Base-by-base conservation (phyloP, 92 coral and sea anemone species). In the Phenganax stokvisi region DNA sequence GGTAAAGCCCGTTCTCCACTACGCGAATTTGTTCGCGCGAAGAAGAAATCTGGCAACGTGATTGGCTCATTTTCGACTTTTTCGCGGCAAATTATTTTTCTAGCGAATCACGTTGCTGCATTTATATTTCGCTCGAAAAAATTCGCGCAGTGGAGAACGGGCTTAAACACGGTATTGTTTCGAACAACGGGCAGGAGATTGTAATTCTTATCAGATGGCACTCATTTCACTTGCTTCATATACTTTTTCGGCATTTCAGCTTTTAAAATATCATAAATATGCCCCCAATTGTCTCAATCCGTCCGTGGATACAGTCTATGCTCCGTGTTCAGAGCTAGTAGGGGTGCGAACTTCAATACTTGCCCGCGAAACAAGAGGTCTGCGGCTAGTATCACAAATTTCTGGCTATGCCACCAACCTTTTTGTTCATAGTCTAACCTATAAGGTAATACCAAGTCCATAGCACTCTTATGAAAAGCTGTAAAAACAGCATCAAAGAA, bases 391-490 rank as follows among this genome's bases (percentile, higher is more conserved):
- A 93, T 93, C 58, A 93, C 87, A 58, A 91, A 93, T 81, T 91
- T 93, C 71, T 93, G 97, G 64, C 97, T 93, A 10, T 93, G 93
- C 97, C 97, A 93, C 97, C 97, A 93, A 71, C 97, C 91, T 66
- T 47, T 47, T 0, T 72, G 59, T 77, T 93, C 97, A 67, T 91
- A 91, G 73, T 88, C 87, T 15, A 93, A 87, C 56, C 89, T 84
- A 60, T 93, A 93, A 1, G 97, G 97, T 63, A 93, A 60, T 20
- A 93, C 59, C 69, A 85, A 79, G 44, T 85, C 78, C 12, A 91
- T 61, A 7, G 92, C 91, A 51, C 88, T 80, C 0, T 85, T 76
- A 76, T 93, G 97, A 77, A 93, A 93, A 3, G 97, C 97, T 28
- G 91, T 93, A 53, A 93, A 82, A 11, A 90, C 97, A 54, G 97